Evolutionary conservation across 2,113 vertebrate species (phyloP).

Genomic region (Datnioides undecimradiatus): DNA sequence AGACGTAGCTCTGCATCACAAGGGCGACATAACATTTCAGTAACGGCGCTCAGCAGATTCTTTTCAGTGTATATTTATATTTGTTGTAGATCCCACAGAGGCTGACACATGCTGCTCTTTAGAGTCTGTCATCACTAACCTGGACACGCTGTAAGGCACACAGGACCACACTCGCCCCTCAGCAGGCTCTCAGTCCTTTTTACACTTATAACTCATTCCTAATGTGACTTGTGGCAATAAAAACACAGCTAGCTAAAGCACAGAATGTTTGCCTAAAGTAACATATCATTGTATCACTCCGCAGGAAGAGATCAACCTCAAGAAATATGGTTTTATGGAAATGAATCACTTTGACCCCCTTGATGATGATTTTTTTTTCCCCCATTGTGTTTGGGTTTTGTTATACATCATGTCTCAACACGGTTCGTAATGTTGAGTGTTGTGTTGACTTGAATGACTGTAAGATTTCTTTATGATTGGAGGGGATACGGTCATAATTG

Average conservation of each 20-base stretch:
- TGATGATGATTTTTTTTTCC: conserved; percentile 38
- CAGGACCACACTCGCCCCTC: conserved; percentile 12
- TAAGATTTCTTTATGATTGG: conserved; percentile 55
- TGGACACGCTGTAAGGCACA: conserved; percentile 17
- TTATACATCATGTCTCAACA: conserved; percentile 51
- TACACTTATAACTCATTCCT: conserved; percentile 50
- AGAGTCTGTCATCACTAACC: conserved; percentile 17
- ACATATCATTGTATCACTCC: conserved; percentile 45
- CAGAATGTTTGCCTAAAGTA: conserved; percentile 56
- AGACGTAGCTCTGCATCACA: conserved; percentile 55
- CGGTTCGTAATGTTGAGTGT: conserved; percentile 47
- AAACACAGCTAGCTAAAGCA: conserved; percentile 59
- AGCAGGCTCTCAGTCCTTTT: not conserved
- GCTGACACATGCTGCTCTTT: conserved; percentile 56
- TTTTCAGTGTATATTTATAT: conserved; percentile 64
- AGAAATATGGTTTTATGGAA: conserved; percentile 22
- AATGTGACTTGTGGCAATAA: conserved; percentile 60
- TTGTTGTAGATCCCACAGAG: conserved; percentile 42
- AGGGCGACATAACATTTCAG: conserved; percentile 53
- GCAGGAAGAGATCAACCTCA: conserved; percentile 33
- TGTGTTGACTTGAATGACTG: conserved; percentile 74
- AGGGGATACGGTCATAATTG: conserved; percentile 54
- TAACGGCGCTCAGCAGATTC: conserved; percentile 27
- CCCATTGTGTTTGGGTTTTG: conserved; percentile 14
- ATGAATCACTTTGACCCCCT: conserved; percentile 59